phyloP scores from a whole-genome alignment of 2,797 vertebrate genomes.

The Lithobates sylvaticus region DNA sequence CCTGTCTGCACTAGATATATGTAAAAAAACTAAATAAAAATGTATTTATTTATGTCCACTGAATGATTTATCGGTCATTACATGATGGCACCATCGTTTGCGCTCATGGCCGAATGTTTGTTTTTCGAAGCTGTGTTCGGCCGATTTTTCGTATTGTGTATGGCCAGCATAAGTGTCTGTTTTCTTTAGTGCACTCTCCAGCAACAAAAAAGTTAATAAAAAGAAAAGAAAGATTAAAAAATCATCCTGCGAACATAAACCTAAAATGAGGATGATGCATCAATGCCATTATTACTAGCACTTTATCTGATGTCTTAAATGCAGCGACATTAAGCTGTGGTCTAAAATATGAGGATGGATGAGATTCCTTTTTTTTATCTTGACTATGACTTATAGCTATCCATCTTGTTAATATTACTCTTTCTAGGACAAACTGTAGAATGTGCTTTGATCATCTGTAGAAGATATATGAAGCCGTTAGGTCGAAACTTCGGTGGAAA shows the following conservation, averaged over 20 bases:
- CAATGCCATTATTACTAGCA: constrained; percentile 9
- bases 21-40: no score
- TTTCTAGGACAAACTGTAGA: constrained; percentile 60
- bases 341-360: constrained; percentile 38
- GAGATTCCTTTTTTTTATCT: constrained; percentile 41
- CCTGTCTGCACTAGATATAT: no score
- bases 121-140: no score
- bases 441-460: constrained; percentile 56
- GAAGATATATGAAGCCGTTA: constrained; percentile 62
- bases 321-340: constrained; percentile 27
- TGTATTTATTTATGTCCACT: no score
- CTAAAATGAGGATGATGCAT: constrained; percentile 31
- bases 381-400: constrained; percentile 61
- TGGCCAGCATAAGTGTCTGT: no score
- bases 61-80: no score
- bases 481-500: constrained; percentile 56
- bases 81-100: no score
- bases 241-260: not conserved
- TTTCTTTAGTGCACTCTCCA: no score
- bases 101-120: no score
- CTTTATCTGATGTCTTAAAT: constrained; percentile 36
- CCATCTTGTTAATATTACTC: constrained; percentile 46
- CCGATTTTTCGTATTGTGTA: no score
- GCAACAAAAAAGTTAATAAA: not conserved
- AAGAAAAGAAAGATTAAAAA: constrained; percentile 1